Evolutionary conservation across 1,140 invertebrate genomes (phyloP), one percentile per base, ranked within the genome.

Genomic region (Zaprionus inermis): DNA sequence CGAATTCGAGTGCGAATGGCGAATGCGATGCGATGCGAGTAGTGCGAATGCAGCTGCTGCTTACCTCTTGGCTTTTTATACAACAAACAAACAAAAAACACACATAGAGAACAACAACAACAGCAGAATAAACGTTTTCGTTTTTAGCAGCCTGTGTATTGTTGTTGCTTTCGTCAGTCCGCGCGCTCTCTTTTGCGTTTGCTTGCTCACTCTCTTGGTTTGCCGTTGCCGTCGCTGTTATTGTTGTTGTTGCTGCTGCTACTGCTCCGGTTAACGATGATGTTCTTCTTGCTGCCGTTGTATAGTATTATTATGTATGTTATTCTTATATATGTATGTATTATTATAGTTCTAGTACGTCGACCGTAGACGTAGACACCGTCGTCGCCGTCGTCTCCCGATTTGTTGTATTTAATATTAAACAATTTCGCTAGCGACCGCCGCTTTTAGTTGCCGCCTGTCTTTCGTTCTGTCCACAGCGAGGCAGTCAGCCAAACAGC

Each of bases 401-500:
- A 49, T 54, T 54, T 54, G 49, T 70, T 63, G 38, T 71, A 71
- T 71, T 60, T 61, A 72, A 64, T 76, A 72, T 64, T 72, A 66
- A 76, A 71, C 67, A 71, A 76, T 76, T 72, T 76, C 51, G 73
- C 56, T 72, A 51, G 73, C 61, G 73, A 72, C 73, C 57, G 73
- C 73, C 73, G 72, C 68, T 78, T 81, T 85, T 86, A 85, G 82
- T 85, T 78, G 82, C 82, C 82, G 82, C 82, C 82, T 86, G 82
- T 85, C 82, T 81, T 86, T 81, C 82, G 81, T 84, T 84, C 81
- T 82, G 81, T 84, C 81, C 82, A 85, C 76, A 79, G 76, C 76
- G 73, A 79, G 76, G 73, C 76, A 79, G 76, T 75, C 82, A 85
- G 80, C 82, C 65, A 84, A 84, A 84, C 81, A 84, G 75, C 82